phyloP scores from a whole-genome alignment of 2,113 vertebrate genomes.

The Patagioenas fasciata region DNA sequence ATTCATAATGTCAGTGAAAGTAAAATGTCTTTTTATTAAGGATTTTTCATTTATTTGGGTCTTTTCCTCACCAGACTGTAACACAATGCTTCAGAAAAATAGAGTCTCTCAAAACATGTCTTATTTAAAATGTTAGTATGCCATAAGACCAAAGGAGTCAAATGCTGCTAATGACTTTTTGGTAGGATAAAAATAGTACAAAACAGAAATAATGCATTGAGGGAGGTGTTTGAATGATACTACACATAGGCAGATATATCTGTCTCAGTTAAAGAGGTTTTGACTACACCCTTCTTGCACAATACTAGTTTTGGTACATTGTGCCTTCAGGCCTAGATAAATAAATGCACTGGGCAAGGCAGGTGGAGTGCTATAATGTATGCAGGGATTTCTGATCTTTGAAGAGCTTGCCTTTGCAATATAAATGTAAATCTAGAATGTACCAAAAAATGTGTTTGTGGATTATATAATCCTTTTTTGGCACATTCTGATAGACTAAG shows the following conservation, averaged over 20 bases:
- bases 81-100: background rate
- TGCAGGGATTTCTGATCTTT: background rate
- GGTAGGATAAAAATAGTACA: background rate
- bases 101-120: background rate
- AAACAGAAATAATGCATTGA: background rate
- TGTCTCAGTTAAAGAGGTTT: background rate
- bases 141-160: background rate
- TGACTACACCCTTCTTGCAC: background rate
- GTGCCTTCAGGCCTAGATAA: background rate
- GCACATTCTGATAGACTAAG: background rate
- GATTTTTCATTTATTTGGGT: background rate
- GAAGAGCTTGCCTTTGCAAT: background rate
- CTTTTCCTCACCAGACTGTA: background rate
- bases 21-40: conserved; percentile 21
- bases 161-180: background rate
- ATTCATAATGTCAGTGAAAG: background rate
- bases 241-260: background rate
- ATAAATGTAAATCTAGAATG: conserved; percentile 1
- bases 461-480: background rate
- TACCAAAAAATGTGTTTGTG: background rate
- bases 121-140: background rate
- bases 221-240: background rate
- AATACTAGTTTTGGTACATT: background rate
- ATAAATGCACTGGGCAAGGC: background rate
- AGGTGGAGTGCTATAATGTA: background rate